Percentiles rank a stretch among this genome's conserved stretches.
phyloP scores from a whole-genome alignment of 2,888 invertebrate genomes.

The Netelia melanura region DNA sequence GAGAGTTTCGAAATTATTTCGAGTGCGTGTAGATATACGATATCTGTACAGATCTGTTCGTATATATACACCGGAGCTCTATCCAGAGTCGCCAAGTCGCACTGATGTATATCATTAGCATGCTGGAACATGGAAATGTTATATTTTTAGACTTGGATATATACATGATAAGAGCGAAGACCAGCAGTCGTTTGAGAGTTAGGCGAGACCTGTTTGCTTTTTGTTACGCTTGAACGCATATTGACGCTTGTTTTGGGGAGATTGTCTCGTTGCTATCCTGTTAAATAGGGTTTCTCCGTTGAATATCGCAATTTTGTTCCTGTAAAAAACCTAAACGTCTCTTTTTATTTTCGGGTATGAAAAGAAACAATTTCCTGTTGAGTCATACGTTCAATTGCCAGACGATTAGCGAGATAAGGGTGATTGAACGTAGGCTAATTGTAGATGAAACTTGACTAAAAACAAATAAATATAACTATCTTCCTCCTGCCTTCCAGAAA shows the following conservation, averaged over 20 bases:
- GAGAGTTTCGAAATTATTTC: neutral
- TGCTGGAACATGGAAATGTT: constrained; percentile 17
- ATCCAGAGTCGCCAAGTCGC: constrained; percentile 1
- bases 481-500: too few relatives aligned
- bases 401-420: too few relatives aligned
- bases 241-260: constrained; percentile 19
- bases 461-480: too few relatives aligned
- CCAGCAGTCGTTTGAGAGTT: constrained; percentile 44
- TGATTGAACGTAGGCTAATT: too few relatives aligned
- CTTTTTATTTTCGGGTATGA: too few relatives aligned
- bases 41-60: neutral
- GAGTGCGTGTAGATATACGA: neutral
- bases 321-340: too few relatives aligned
- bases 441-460: too few relatives aligned
- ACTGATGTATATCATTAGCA: neutral
- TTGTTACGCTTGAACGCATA: constrained; percentile 56
- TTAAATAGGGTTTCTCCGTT: neutral
- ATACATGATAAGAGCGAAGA: constrained; percentile 21
- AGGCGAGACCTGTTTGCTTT: constrained; percentile 59
- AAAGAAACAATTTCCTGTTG: too few relatives aligned
- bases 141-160: constrained; percentile 39
- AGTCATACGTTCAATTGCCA: too few relatives aligned
- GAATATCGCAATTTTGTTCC: too few relatives aligned
- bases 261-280: neutral
- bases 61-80: neutral